Percentiles rank a stretch among this genome's conserved stretches.
phyloP scores from a whole-genome alignment of 2,113 vertebrate species.

The Dromiciops gliroides region DNA sequence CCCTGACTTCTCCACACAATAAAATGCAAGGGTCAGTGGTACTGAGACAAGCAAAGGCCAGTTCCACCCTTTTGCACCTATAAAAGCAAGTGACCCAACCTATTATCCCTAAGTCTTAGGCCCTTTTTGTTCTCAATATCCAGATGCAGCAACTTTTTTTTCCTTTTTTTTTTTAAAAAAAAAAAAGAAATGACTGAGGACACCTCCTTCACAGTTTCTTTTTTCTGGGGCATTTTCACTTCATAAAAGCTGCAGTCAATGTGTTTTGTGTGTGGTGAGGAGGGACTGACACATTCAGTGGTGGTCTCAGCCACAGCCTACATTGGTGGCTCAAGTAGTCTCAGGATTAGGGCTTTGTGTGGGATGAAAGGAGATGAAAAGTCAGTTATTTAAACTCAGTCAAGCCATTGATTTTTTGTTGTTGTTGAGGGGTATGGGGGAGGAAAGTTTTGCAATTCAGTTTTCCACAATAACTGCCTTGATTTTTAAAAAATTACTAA shows the following conservation, averaged over 20 bases:
- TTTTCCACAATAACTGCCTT: constrained; percentile 85
- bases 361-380: constrained; percentile 96
- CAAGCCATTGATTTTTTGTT: constrained; percentile 92
- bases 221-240: constrained; percentile 93
- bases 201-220: constrained; percentile 92
- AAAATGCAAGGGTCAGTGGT: constrained; percentile 93
- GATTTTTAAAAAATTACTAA: background rate
- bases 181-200: constrained; percentile 91
- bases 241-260: constrained; percentile 98
- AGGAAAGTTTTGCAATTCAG: constrained; percentile 91
- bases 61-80: constrained; percentile 88
- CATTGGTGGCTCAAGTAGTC: constrained; percentile 97
- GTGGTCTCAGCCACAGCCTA: constrained; percentile 94
- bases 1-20: constrained; percentile 91
- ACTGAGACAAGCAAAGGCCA: constrained; percentile 90
- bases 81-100: constrained; percentile 90
- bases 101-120: constrained; percentile 87
- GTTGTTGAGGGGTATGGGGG: constrained; percentile 67
- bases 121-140: constrained; percentile 91
- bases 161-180: no score
- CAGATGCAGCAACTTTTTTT: constrained; percentile 91
- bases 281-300: constrained; percentile 91
- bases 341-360: constrained; percentile 97
- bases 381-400: constrained; percentile 99
- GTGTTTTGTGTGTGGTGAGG: constrained; percentile 93